Conservation (phyloP, 2,113 vertebrate genomes). For the Callopanchax toddi region DNA sequence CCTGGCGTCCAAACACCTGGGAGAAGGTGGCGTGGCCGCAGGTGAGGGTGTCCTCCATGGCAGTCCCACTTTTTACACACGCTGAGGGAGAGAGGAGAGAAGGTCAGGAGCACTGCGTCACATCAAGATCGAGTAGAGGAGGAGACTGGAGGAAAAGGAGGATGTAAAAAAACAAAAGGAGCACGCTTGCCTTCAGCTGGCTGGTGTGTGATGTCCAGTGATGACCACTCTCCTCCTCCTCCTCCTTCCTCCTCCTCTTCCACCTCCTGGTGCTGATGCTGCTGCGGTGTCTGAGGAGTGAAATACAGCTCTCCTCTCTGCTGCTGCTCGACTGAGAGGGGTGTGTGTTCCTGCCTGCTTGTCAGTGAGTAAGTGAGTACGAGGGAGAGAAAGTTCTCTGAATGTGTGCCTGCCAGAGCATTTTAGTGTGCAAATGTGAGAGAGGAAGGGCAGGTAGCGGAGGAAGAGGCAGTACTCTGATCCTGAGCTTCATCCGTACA, state of each 20-base stretch:
- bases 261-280: constrained; percentile 23
- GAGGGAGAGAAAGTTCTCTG: constrained; percentile 50
- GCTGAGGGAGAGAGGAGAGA: constrained; percentile 30
- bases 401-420: constrained; percentile 36
- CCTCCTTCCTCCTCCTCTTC: constrained; percentile 40
- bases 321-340: constrained; percentile 63
- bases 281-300: constrained; percentile 47
- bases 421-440: constrained; percentile 29
- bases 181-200: constrained; percentile 50
- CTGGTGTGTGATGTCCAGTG: constrained; percentile 48
- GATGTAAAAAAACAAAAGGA: background rate
- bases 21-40: constrained; percentile 80
- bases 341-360: constrained; percentile 36
- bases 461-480: constrained; percentile 53
- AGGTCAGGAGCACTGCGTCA: constrained; percentile 68
- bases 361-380: constrained; percentile 47
- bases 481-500: constrained; percentile 50
- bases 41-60: constrained; percentile 81
- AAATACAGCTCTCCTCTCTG: constrained; percentile 43
- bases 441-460: constrained; percentile 42
- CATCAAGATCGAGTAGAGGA: constrained; percentile 17
- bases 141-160: background rate
- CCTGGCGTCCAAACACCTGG: constrained; percentile 84
- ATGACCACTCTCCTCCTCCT: constrained; percentile 45
- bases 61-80: constrained; percentile 41